Evolutionary conservation across 2,113 vertebrate genomes (phyloP).

Genomic region (Petromus typicus): DNA sequence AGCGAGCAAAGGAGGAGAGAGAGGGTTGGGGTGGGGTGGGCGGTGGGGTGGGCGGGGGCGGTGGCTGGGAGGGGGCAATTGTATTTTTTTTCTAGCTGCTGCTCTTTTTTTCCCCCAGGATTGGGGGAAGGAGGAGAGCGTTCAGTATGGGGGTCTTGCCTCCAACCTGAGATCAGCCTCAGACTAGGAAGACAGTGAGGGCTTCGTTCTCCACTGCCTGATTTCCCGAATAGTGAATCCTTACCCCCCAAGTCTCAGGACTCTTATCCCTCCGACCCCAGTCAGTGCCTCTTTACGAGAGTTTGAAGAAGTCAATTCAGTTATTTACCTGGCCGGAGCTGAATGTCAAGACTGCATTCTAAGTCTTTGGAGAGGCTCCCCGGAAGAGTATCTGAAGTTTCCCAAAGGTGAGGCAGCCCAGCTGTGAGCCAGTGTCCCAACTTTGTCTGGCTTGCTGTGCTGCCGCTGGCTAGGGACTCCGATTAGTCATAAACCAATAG

Average conservation of each 20-base stretch:
- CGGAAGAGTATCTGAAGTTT: constrained; percentile 75
- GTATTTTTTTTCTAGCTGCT: constrained; percentile 79
- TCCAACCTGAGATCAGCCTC: neutral
- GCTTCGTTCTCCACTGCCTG: constrained; percentile 24
- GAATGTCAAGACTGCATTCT: constrained; percentile 20
- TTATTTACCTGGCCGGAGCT: constrained; percentile 44
- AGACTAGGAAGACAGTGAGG: neutral
- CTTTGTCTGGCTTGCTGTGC: constrained; percentile 74
- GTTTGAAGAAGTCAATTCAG: constrained; percentile 62
- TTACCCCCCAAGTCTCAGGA: constrained; percentile 55
- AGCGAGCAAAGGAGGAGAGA: constrained; percentile 76
- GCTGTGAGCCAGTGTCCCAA: constrained; percentile 70
- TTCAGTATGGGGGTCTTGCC: constrained; percentile 42
- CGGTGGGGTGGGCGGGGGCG: constrained; percentile 68
- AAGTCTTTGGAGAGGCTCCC: constrained; percentile 59
- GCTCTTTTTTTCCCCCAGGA: constrained; percentile 50
- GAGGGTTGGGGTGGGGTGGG: constrained; percentile 77
- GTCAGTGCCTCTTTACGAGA: constrained; percentile 45
- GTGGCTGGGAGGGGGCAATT: constrained; percentile 82
- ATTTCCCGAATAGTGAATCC: constrained; percentile 13
- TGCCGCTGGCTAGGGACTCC: constrained; percentile 75
- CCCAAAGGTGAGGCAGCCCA: constrained; percentile 77
- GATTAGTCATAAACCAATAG: constrained; percentile 81
- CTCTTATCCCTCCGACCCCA: constrained; percentile 32
- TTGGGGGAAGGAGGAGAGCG: constrained; percentile 63